Evolutionary conservation across 1,140 invertebrate species (phyloP), one percentile per base, ranked within the genome.

Genomic region (Neotoxoptera formosana): DNA sequence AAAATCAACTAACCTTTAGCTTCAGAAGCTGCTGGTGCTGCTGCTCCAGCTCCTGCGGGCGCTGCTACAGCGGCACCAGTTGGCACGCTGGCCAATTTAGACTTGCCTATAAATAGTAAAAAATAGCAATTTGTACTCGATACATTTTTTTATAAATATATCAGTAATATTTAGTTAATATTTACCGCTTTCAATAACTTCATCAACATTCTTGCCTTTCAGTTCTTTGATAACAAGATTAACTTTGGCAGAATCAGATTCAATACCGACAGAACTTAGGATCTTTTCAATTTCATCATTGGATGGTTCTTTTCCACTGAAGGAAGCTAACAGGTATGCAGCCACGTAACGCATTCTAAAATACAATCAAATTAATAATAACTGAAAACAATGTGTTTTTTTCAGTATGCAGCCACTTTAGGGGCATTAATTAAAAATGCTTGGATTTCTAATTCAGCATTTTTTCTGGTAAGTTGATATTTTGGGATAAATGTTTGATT

Each of bases 331-430:
- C 95, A 99, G 96, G 96, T 99, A 99, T 96, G 99, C 99, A 96
- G 98, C 98, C 96, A 99, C 98, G 98, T 99, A 99, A 99, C 99
- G 98, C 99, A 99, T 99, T 96, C 97, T 98, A 60, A 45, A 94
- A 94, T 30, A 83, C 8, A 90, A 76, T 76, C 17, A 36, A 90
- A 60, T 34, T 53, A 34, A 83, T 53, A 47, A 34, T 87, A 86
- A 25, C 23, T 86, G 4, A 86, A 20, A 53, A 53, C 20, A 41
- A n/a, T 86, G 0, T 48, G 41, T 41, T 41, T 41, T 41, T 41
- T 1, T 41, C 41, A n/a, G n/a, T n/a, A n/a, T n/a, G n/a, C 41
- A 41, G 41, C 41, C 41, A 41, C 41, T 1, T 41, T 41, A 4
- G 41, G 4, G 41, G 4, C 41, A 41, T 41, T 41, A 41, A n/a